Conservation (phyloP, 2,113 vertebrate genomes). For the Semnornis frantzii region DNA sequence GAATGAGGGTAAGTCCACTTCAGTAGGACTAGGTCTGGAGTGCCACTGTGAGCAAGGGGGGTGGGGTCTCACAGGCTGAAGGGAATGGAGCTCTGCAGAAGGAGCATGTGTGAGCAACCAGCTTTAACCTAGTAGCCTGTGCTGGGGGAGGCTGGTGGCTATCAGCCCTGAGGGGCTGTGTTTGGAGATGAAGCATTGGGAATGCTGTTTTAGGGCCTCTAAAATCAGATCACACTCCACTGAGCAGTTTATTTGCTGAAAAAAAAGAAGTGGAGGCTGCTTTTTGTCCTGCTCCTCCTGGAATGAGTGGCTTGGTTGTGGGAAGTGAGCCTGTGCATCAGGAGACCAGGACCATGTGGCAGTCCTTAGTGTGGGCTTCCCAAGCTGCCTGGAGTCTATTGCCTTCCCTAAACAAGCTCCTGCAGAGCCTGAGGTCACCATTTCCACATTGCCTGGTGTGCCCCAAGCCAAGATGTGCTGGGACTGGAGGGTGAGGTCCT, state of each 20-base stretch:
- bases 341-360: background rate
- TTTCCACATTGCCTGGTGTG: background rate
- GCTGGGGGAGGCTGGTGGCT: background rate
- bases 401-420: background rate
- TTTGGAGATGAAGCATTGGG: background rate
- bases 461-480: background rate
- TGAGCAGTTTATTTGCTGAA: background rate
- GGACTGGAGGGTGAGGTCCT: background rate
- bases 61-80: background rate
- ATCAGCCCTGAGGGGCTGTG: background rate
- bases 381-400: rapidly evolving
- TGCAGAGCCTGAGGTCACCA: background rate
- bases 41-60: background rate
- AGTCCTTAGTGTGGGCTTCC: background rate
- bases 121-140: background rate
- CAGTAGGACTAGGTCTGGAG: rapidly evolving
- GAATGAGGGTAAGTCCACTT: background rate
- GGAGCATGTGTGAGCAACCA: background rate
- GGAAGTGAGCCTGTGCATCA: rapidly evolving
- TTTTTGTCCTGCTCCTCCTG: background rate
- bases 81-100: background rate
- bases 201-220: background rate
- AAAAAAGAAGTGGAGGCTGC: background rate
- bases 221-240: background rate
- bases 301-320: background rate